Evolutionary conservation across 2,888 invertebrate genomes (phyloP).

Genomic region (Linnaemya tessellans): DNA sequence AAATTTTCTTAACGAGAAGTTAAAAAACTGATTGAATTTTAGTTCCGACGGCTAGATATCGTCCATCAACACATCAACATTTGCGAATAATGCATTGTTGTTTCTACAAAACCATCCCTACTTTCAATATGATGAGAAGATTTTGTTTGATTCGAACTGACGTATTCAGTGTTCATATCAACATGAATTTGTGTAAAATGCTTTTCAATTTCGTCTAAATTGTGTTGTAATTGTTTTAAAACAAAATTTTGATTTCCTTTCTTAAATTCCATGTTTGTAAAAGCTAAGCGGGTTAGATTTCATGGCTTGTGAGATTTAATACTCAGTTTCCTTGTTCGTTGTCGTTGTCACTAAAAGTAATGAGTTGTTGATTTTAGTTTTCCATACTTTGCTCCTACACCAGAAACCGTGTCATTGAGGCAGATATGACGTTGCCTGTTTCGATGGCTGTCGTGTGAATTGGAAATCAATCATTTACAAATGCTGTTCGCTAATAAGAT

Average conservation of each 20-base stretch:
- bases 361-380: slow-evolving; percentile 19
- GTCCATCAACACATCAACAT: too few species aligned
- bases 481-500: slow-evolving; percentile 34
- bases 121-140: too few species aligned
- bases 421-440: slow-evolving; percentile 17
- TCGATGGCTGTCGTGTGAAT: slow-evolving; percentile 50
- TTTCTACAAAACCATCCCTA: too few species aligned
- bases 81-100: too few species aligned
- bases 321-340: slow-evolving; percentile 58
- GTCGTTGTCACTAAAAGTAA: slow-evolving; percentile 17
- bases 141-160: too few species aligned
- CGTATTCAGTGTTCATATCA: too few species aligned
- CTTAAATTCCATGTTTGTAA: slow-evolving; percentile 6
- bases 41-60: too few species aligned
- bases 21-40: too few species aligned
- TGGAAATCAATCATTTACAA: slow-evolving; percentile 58
- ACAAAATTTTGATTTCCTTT: slow-evolving; percentile 27
- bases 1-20: too few species aligned
- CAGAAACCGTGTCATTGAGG: slow-evolving; percentile 15
- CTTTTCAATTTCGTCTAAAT: slow-evolving; percentile 13
- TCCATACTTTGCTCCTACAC: slow-evolving; percentile 21
- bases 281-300: slow-evolving; percentile 54
- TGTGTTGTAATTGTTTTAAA: slow-evolving; percentile 14
- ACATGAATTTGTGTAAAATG: slow-evolving; percentile 16
- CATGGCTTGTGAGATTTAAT: slow-evolving; percentile 67